Evolutionary conservation across 92 coral and sea anemone species (phyloP).

Genomic region (Epizoanthus illoricatus): DNA sequence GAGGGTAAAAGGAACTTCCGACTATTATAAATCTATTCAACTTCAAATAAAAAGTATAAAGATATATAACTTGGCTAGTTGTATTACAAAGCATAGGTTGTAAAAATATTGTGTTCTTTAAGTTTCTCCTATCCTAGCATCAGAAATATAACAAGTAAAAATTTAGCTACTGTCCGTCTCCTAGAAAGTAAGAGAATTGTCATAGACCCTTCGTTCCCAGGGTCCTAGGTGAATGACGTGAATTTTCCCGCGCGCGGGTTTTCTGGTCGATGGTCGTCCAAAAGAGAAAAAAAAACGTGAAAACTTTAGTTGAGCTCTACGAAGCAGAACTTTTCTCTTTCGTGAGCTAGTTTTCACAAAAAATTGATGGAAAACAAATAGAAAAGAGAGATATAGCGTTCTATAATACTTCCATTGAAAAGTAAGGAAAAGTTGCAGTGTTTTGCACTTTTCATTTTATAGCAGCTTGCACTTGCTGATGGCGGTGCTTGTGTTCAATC

Average conservation of each 20-base stretch:
- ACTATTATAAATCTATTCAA: neutral
- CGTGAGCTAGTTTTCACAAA: too few relatives aligned
- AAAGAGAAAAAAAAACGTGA: neutral
- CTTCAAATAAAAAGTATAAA: neutral
- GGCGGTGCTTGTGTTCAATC: too few relatives aligned
- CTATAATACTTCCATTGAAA: too few relatives aligned
- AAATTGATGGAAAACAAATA: too few relatives aligned
- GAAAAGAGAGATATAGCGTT: too few relatives aligned
- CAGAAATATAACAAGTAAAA: neutral
- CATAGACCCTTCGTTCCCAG: slow-evolving; percentile 72
- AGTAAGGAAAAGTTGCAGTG: too few relatives aligned
- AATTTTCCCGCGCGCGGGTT: slow-evolving; percentile 99
- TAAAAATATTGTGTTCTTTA: neutral
- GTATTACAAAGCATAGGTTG: neutral
- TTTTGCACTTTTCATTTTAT: too few relatives aligned
- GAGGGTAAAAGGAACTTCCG: slow-evolving; percentile 45
- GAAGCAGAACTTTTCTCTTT: too few relatives aligned
- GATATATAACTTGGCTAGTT: too few relatives aligned
- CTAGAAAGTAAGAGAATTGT: neutral
- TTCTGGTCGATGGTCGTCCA: slow-evolving; percentile 40
- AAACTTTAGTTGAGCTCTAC: too few relatives aligned
- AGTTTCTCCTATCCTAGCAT: neutral
- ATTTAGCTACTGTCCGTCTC: slow-evolving; percentile 47
- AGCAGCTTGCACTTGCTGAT: too few relatives aligned
- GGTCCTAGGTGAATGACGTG: slow-evolving; percentile 56